Percentiles rank a stretch among this genome's conserved stretches.
Evolutionary conservation across 2,888 invertebrate species (phyloP).

Genomic region (Aspidiotus destructor): DNA sequence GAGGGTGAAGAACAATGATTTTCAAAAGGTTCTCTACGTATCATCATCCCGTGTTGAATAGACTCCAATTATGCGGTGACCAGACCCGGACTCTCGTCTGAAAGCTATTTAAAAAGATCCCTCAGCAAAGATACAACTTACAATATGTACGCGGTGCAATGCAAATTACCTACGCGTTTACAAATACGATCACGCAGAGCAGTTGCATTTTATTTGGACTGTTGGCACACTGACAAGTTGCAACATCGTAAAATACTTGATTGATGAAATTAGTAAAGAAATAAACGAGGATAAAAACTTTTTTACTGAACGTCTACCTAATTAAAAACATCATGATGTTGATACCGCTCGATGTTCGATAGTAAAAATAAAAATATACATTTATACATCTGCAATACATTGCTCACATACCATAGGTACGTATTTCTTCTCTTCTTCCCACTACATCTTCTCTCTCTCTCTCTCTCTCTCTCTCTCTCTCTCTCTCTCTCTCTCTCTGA

Average conservation of each 20-base stretch:
- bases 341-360: slow-evolving; percentile 7
- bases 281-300: slow-evolving; percentile 25
- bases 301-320: slow-evolving; percentile 24
- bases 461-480: background rate
- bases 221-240: slow-evolving; percentile 27
- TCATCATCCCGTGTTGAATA: no score
- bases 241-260: slow-evolving; percentile 26
- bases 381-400: slow-evolving; percentile 17
- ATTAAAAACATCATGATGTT: slow-evolving; percentile 27
- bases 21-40: no score
- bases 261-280: slow-evolving; percentile 29
- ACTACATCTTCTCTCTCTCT: background rate
- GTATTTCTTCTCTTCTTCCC: no score
- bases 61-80: no score
- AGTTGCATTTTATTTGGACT: background rate
- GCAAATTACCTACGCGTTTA: no score
- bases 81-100: no score
- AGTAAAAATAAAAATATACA: background rate
- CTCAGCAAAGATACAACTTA: no score
- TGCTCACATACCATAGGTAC: background rate
- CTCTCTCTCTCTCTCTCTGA: slow-evolving; percentile 14
- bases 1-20: no score
- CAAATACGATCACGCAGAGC: background rate
- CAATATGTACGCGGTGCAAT: no score
- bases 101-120: no score